A percentile compares a stretch with the other conserved stretches of the same genome.
Evolutionary conservation across 2,888 invertebrate species (phyloP).

Genomic region (Apamea monoglypha): DNA sequence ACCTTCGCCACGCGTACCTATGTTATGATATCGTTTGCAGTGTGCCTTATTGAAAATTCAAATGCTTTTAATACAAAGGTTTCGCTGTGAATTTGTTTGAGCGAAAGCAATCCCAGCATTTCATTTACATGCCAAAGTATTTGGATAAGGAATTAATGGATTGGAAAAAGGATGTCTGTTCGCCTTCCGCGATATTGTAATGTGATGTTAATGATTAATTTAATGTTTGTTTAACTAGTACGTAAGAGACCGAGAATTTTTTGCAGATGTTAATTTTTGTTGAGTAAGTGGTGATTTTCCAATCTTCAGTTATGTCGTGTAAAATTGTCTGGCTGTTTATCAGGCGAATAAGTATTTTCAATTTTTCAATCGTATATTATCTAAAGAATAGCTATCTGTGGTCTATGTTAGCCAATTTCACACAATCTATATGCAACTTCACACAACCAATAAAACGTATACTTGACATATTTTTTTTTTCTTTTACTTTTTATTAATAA

Average conservation of each 20-base stretch:
- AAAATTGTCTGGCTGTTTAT: not conserved
- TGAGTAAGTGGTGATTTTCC: not conserved
- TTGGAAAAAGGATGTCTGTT: constrained; percentile 26
- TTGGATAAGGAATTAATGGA: constrained; percentile 42
- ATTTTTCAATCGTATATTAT: not conserved
- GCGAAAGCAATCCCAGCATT: constrained; percentile 22
- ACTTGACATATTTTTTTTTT: not conserved
- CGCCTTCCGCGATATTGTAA: constrained; percentile 12
- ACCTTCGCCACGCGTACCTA: constrained; percentile 5
- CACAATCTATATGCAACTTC: too few relatives aligned
- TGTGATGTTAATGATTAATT: constrained; percentile 2
- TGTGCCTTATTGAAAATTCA: constrained; percentile 31
- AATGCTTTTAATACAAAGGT: constrained; percentile 32
- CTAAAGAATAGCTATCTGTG: not conserved
- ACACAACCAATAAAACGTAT: too few relatives aligned
- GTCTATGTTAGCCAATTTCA: too few relatives aligned
- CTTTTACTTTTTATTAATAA: too few relatives aligned
- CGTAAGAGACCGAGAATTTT: not conserved
- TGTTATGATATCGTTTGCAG: constrained; percentile 19
- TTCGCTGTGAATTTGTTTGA: constrained; percentile 42
- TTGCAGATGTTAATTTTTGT: not conserved
- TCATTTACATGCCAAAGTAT: constrained; percentile 46
- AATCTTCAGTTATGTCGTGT: not conserved
- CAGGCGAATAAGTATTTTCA: too few relatives aligned
- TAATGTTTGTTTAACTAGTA: not conserved